These are phyloP conservation scores for Drosophila hamatofila DNA, from an alignment of 2,888 invertebrate genomes.

Conservation along the genomic window DNA sequence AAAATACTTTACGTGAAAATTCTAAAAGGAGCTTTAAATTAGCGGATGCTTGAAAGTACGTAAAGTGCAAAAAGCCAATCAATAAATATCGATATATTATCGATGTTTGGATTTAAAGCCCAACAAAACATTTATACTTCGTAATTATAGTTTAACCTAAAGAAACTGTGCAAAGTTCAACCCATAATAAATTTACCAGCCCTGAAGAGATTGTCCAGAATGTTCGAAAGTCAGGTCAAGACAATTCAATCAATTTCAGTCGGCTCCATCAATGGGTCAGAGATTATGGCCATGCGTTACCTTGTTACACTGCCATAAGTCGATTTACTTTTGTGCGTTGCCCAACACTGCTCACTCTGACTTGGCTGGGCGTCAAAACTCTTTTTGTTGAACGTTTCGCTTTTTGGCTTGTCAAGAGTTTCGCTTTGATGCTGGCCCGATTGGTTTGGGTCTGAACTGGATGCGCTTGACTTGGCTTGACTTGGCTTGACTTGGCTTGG, in stretches of 20 bases:
- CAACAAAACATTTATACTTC: no score
- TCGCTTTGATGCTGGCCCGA: constrained; percentile 38
- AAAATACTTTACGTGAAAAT: no score
- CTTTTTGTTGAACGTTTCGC: constrained; percentile 35
- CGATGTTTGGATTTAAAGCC: no score
- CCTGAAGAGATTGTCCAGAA: not conserved
- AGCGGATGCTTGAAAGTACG: no score
- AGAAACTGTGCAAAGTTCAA: not conserved
- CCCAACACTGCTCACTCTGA: constrained; percentile 8
- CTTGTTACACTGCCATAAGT: constrained; percentile 37
- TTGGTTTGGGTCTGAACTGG: not conserved
- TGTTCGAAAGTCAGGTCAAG: not conserved
- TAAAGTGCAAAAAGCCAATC: no score
- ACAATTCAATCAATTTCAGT: constrained; percentile 35
- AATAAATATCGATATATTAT: no score
- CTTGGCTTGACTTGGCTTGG: not conserved
- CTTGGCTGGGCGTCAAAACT: constrained; percentile 35
- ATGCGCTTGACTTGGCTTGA: constrained; percentile 7
- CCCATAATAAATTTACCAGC: constrained; percentile 28
- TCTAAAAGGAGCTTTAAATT: no score
- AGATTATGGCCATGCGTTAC: constrained; percentile 12
- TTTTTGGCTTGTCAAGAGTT: constrained; percentile 49
- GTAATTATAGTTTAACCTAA: not conserved
- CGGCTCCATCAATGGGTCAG: constrained; percentile 12
- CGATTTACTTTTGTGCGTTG: constrained; percentile 20